Evolutionary conservation across 1,140 invertebrate genomes (phyloP).

Genomic region (Listronotus bonariensis): DNA sequence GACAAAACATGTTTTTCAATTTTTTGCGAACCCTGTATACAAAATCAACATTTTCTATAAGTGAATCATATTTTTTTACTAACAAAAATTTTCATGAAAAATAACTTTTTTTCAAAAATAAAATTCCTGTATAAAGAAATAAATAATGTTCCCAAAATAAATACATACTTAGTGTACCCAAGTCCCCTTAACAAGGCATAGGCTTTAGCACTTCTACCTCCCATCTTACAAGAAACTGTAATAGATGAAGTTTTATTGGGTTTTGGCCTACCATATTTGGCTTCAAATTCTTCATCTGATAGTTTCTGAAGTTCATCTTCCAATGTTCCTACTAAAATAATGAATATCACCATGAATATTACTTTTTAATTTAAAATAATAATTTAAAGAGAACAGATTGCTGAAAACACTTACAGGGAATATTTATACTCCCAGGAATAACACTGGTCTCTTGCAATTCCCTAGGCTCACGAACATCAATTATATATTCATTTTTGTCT

Average conservation of each 20-base stretch:
- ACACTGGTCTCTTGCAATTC: constrained; percentile 68
- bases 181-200: constrained; percentile 52
- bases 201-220: constrained; percentile 55
- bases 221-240: constrained; percentile 56
- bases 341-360: not conserved
- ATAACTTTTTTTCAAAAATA: too few species aligned
- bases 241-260: constrained; percentile 53
- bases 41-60: too few species aligned
- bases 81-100: too few species aligned
- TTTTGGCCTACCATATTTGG: constrained; percentile 52
- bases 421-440: constrained; percentile 71
- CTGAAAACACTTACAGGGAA: constrained; percentile 62
- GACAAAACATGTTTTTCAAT: too few species aligned
- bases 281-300: constrained; percentile 52
- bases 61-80: too few species aligned
- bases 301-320: constrained; percentile 47
- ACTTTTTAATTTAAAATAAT: not conserved
- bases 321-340: constrained; percentile 47
- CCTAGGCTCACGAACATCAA: constrained; percentile 71
- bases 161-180: constrained; percentile 56
- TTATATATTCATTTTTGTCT: constrained; percentile 56
- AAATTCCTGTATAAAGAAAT: too few species aligned
- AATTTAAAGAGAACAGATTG: too few species aligned
- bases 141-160: too few species aligned
- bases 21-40: too few species aligned